Evolutionary conservation across 2,888 invertebrate species (phyloP), one percentile per base, ranked within the genome.

Genomic region (Lithosia quadra): DNA sequence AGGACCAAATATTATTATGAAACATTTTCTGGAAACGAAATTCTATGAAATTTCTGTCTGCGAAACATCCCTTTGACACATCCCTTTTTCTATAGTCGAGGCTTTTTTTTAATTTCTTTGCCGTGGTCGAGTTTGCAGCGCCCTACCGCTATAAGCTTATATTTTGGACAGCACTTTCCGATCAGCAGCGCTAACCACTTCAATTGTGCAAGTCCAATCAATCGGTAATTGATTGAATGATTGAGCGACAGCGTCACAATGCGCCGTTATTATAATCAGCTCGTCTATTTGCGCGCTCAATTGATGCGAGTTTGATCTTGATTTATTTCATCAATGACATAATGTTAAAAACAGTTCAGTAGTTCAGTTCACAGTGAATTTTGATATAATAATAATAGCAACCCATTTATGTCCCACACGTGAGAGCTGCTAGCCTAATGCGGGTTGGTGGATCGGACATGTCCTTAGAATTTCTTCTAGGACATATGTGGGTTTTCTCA

Each of bases 191-290:
- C 70, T 73, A 74, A 77, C 80, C 73, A 74, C 70, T 72, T 76
- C 81, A 90, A 89, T 92, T 91, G 91, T 90, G 88, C 87, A 90
- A 91, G 87, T 85, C 78, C 85, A 85, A 87, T 88, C 88, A 87
- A 88, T 88, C 77, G 71, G 78, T 86, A 85, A 88, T 84, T 85
- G 84, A 86, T 84, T 85, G 85, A 79, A 82, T 81, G 81, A 82
- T 77, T 72, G 68, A 71, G 69, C 70, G 78, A 76, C 78, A 69
- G 63, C 22, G 33, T 18, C 43, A 36, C 62, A 67, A 53, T 39
- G 24, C 53, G 1, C 34, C 60, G n/a, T 57, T 62, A 36, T 69
- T 63, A 66, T 69, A 63, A 66, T 69, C 66, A 69, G 60, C 53
- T 15, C 24, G 3, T 34, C 21, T 59, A 55, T 69, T 69, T 63